A percentile compares a stretch with the other conserved stretches of the same genome.
Evolutionary conservation across 2,113 vertebrate species (phyloP).

Genomic region (Thunnus maccoyii): DNA sequence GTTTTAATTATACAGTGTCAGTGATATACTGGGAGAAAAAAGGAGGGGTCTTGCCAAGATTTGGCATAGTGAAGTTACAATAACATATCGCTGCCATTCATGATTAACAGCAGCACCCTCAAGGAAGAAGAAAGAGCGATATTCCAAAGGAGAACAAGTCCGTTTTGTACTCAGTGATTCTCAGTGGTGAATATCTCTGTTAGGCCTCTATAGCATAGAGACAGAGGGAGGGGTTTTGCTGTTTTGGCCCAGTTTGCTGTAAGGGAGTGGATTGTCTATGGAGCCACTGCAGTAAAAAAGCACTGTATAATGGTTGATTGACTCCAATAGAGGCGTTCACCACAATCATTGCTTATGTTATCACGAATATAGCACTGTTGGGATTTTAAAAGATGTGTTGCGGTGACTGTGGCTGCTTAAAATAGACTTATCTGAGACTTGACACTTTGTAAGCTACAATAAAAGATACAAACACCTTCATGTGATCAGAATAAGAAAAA

Average conservation of each 20-base stretch:
- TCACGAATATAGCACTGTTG: constrained; percentile 41
- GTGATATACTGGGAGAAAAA: constrained; percentile 78
- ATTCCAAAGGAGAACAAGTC: constrained; percentile 58
- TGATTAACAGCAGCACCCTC: constrained; percentile 65
- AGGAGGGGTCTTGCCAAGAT: constrained; percentile 38
- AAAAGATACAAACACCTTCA: constrained; percentile 4
- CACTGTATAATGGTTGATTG: constrained; percentile 60
- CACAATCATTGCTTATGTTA: constrained; percentile 43
- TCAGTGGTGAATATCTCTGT: constrained; percentile 46
- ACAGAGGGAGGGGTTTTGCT: constrained; percentile 45
- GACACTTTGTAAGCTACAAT: not conserved
- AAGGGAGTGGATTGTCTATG: constrained; percentile 53
- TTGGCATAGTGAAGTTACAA: constrained; percentile 58
- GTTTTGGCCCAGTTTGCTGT: constrained; percentile 45
- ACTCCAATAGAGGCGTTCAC: constrained; percentile 35
- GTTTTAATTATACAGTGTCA: constrained; percentile 81
- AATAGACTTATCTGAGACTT: constrained; percentile 3
- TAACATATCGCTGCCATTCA: constrained; percentile 71
- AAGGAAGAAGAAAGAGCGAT: constrained; percentile 35
- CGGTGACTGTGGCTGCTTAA: constrained; percentile 1
- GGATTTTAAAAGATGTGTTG: constrained; percentile 27
- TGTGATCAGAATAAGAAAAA: not conserved
- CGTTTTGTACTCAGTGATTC: constrained; percentile 58
- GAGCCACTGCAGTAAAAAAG: constrained; percentile 37
- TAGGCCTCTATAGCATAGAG: constrained; percentile 25